Base-by-base conservation (phyloP, 1,140 invertebrate species). In the Caenorhabditis brenneri region DNA sequence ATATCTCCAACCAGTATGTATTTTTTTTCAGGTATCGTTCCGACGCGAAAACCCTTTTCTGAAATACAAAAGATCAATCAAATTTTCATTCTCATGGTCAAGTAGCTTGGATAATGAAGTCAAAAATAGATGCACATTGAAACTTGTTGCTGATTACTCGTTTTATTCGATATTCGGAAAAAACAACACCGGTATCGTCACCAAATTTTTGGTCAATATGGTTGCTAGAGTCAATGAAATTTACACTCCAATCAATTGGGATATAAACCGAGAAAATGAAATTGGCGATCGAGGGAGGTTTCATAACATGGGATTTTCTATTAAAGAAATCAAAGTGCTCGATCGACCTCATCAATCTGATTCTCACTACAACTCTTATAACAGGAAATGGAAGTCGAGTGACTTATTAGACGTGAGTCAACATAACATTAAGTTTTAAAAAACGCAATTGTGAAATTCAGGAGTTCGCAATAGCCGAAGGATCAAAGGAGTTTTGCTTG, bases 91-190 rank as follows among this genome's bases (percentile, higher is more conserved):
- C n/a, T n/a, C n/a, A n/a, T n/a, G n/a, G n/a, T n/a, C n/a, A n/a
- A n/a, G n/a, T n/a, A n/a, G n/a, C n/a, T n/a, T n/a, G n/a, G n/a
- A n/a, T n/a, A n/a, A n/a, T n/a, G n/a, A n/a, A n/a, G n/a, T n/a
- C 24, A 27, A 65, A 80, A 86, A 84, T 42, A 27, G 85, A 36
- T 86, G 85, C 29, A n/a, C 85, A 2, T 51, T 86, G 82, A 84
- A 86, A 65, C 27, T 86, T 12, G 85, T 86, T 5, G 85, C 85
- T n/a, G 85, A 86, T 83, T 65, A 86, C 51, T 65, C 42, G 1
- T 86, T 86, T 74, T 86, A 51, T 79, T 27, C 51, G 6, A 80
- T 53, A 29, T 79, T 84, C 39, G 85, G 82, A 22, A 84, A 80
- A 19, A 46, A 60, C 16, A 82, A 78, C 36, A 84, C 39, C 6